Evolutionary conservation across 2,113 vertebrate genomes (phyloP), one percentile per base, ranked within the genome.

Genomic region (Austrofundulus limnaeus): DNA sequence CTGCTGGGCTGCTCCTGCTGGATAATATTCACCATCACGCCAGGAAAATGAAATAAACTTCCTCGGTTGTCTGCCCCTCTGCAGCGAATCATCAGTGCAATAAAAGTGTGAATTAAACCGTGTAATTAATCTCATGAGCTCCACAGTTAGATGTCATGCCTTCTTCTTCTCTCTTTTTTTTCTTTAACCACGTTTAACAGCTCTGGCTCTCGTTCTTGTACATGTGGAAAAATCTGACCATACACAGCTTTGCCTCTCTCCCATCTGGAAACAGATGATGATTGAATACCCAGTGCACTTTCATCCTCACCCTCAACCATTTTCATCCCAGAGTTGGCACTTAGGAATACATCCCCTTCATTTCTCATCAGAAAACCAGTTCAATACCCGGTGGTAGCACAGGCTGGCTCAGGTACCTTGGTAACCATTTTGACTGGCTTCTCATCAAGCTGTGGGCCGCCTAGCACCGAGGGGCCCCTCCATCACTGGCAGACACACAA

Each of bases 401-500:
- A 7, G 42, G 45, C 71, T 60, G 61, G 75, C 78, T 56, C 21
- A 1, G 72, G 65, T 38, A 17, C 56, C 49, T 49, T 20, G 13
- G 49, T 52, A 48, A 50, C 55, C 56, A 31, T 49, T 16, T 58
- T 68, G 81, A 75, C 60, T 65, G 62, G 61, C 63, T 45, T 61
- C 67, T 87, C 70, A 70, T 79, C 77, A 83, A 71, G 61, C 54
- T 15, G 14, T 67, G 59, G 61, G 70, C 77, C 39, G 74, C 78
- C 70, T 75, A 77, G 71, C 38, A 25, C 69, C 23, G 48, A 59
- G 78, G 65, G 78, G 72, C 72, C 79, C 66, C 72, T 86, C 85
- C 70, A 77, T 86, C 83, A 87, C 61, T 2, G 11, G 61, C 16
- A 78, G 85, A 83, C 71, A 81, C 72, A 82, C 87, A 83, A 82